Evolutionary conservation across 2,888 invertebrate species (phyloP).

Genomic region (Capitulum mitella): DNA sequence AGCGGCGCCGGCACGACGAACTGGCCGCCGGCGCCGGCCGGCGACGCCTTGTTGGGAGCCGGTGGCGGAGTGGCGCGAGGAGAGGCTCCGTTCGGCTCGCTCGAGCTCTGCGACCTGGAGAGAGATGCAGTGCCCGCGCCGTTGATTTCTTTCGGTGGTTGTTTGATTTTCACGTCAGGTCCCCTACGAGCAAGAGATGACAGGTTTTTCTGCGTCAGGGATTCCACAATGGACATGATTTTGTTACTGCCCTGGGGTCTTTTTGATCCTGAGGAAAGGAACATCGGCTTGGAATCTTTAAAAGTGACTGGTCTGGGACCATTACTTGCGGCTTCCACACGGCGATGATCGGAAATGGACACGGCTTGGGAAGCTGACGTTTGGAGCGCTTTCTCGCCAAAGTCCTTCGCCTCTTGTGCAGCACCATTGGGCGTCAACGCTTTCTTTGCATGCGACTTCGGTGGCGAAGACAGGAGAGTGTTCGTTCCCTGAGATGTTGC

Average conservation of each 20-base stretch:
- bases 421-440: background rate
- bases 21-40: background rate
- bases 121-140: background rate
- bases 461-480: background rate
- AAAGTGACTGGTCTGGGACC: too few species aligned
- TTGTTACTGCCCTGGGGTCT: background rate
- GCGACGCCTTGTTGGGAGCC: background rate
- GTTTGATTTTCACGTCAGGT: background rate
- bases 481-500: background rate
- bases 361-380: too few species aligned
- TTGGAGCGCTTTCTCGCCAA: too few species aligned
- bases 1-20: background rate
- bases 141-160: background rate
- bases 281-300: background rate
- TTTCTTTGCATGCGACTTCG: too few species aligned
- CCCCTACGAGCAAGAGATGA: background rate
- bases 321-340: too few species aligned
- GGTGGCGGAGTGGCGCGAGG: background rate
- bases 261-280: background rate
- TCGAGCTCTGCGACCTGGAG: too few species aligned
- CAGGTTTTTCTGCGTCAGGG: background rate
- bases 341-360: too few species aligned
- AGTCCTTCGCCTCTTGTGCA: too few species aligned
- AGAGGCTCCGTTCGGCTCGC: too few species aligned
- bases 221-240: slow-evolving; percentile 1